Conservation (phyloP, 2,797 vertebrate genomes). For the Phoxinus dragarum region DNA sequence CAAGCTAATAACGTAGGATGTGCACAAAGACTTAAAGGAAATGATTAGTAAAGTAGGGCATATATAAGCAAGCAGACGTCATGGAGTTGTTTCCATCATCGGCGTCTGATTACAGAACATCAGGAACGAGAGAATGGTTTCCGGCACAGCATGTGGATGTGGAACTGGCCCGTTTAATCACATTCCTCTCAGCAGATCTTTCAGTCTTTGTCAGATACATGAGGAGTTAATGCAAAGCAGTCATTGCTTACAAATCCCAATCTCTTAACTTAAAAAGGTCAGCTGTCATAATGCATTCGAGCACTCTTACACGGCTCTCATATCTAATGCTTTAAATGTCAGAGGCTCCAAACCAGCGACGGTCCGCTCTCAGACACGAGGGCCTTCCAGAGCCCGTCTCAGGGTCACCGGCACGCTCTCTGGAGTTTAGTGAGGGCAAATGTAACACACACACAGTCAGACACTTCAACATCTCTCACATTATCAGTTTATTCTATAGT, state of each 20-base stretch:
- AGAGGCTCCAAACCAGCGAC: conserved; percentile 35
- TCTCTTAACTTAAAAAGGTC: conserved; percentile 70
- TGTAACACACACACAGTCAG: neutral
- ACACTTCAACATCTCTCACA: too few species aligned
- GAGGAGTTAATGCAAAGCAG: conserved; percentile 70
- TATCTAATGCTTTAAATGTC: conserved; percentile 64
- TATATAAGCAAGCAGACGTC: neutral
- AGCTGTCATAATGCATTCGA: conserved; percentile 66
- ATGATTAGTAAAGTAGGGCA: neutral
- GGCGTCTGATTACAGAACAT: neutral
- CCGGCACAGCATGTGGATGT: neutral
- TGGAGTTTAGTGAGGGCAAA: conserved; percentile 21
- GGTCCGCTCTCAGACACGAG: conserved; percentile 48
- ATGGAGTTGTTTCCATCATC: neutral
- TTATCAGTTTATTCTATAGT: too few species aligned
- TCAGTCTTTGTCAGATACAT: conserved; percentile 64
- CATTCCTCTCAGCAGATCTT: conserved; percentile 29
- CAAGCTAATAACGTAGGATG: neutral
- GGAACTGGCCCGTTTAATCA: conserved; percentile 19
- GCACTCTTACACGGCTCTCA: conserved; percentile 56
- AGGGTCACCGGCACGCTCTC: conserved; percentile 38
- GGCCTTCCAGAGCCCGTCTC: conserved; percentile 10
- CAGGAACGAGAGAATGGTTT: neutral
- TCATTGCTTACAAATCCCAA: conserved; percentile 60
- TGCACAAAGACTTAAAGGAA: neutral